Evolutionary conservation across 2,888 invertebrate genomes (phyloP).

Genomic region (Phalera bucephala): DNA sequence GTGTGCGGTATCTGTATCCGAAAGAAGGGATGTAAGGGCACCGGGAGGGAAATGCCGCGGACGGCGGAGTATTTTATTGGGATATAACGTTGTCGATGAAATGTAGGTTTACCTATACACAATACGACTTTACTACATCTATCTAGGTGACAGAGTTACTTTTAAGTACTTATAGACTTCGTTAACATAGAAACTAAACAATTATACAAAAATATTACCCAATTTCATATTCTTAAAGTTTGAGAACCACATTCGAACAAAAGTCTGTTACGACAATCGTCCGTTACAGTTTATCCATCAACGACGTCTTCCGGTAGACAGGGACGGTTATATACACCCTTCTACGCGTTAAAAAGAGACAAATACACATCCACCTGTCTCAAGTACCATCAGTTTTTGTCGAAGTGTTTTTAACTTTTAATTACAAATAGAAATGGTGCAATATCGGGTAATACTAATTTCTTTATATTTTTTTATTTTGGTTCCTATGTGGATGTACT

Average conservation of each 20-base stretch:
- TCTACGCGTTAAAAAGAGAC: constrained; percentile 36
- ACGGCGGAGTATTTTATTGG: no score
- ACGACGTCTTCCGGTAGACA: constrained; percentile 62
- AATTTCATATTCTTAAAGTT: constrained; percentile 35
- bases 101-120: no score
- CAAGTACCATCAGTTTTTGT: constrained; percentile 46
- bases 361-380: constrained; percentile 63
- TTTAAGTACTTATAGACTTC: no score
- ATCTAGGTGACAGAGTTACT: no score
- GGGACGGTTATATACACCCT: constrained; percentile 37
- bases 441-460: constrained; percentile 48
- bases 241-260: constrained; percentile 52
- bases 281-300: constrained; percentile 76
- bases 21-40: no score
- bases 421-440: constrained; percentile 64
- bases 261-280: constrained; percentile 77
- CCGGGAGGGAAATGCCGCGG: no score
- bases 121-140: no score
- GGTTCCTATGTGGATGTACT: no score
- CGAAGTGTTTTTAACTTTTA: constrained; percentile 49
- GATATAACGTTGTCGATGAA: no score
- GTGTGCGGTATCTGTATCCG: no score
- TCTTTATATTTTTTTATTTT: constrained; percentile 5
- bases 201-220: not conserved
- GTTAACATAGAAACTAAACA: constrained; percentile 12